Evolutionary conservation across 2,888 invertebrate species (phyloP).

Genomic region (Teleogryllus oceanicus): DNA sequence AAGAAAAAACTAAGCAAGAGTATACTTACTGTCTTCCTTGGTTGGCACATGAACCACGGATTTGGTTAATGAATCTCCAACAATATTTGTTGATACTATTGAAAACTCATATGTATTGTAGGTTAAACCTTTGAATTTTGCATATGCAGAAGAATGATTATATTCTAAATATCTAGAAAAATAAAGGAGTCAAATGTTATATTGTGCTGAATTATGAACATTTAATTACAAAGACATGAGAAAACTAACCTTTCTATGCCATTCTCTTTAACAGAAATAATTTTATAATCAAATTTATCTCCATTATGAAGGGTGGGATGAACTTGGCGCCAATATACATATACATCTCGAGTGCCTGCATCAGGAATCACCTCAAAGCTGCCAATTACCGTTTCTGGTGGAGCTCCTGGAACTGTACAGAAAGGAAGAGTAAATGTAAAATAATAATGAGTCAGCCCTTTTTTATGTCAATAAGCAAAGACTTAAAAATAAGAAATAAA

Average conservation of each 20-base stretch:
- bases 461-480: too few relatives aligned
- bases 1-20: neutral
- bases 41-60: constrained; percentile 62
- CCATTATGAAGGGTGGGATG: constrained; percentile 68
- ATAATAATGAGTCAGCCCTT: constrained; percentile 25
- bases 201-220: too few relatives aligned
- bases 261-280: constrained; percentile 51
- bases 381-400: constrained; percentile 69
- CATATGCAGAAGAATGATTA: constrained; percentile 52
- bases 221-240: too few relatives aligned
- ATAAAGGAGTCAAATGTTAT: neutral
- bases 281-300: constrained; percentile 66
- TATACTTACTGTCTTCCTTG: constrained; percentile 50
- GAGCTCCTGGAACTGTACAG: constrained; percentile 56
- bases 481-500: too few relatives aligned
- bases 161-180: neutral
- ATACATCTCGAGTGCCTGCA: constrained; percentile 55
- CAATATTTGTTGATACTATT: constrained; percentile 60
- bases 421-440: constrained; percentile 18
- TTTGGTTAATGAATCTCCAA: constrained; percentile 56
- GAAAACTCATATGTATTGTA: constrained; percentile 53
- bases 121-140: constrained; percentile 55
- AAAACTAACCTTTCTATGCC: constrained; percentile 39
- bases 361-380: constrained; percentile 60
- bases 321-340: constrained; percentile 77